Evolutionary conservation across 1,140 invertebrate genomes (phyloP).

Genomic region (Oncopodura yosiiana): DNA sequence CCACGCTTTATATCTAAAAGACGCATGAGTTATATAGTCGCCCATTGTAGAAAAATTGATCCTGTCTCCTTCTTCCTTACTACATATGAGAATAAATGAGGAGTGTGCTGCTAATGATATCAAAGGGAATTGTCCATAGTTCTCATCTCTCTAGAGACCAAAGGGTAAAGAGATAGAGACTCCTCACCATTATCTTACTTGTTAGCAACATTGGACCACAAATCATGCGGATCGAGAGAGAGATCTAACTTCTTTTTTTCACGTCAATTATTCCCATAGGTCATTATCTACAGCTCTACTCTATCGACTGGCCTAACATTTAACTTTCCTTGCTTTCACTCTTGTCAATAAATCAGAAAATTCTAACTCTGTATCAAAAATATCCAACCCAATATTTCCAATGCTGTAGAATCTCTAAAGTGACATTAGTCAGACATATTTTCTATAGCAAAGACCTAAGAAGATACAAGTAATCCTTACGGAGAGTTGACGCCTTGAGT

Average conservation of each 20-base stretch:
- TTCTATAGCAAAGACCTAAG: too few relatives aligned
- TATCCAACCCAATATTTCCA: too few relatives aligned
- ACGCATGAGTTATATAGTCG: too few relatives aligned
- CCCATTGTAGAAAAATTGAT: too few relatives aligned
- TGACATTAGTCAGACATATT: too few relatives aligned
- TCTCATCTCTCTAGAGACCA: background rate
- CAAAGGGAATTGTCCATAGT: constrained; percentile 26
- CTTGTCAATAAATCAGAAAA: background rate
- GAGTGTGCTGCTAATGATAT: constrained; percentile 32
- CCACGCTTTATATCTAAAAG: background rate
- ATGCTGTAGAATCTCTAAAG: too few relatives aligned
- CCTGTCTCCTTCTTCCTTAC: too few relatives aligned
- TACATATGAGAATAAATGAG: constrained; percentile 28
- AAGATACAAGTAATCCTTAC: too few relatives aligned
- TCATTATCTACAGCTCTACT: constrained; percentile 29
- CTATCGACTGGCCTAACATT: constrained; percentile 29
- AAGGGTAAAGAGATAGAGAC: background rate
- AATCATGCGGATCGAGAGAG: constrained; percentile 22
- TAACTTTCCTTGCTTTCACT: constrained; percentile 12
- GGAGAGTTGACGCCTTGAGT: too few relatives aligned
- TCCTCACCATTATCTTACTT: constrained; percentile 8
- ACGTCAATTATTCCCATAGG: constrained; percentile 33
- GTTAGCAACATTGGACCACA: constrained; percentile 12
- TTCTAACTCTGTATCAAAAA: too few relatives aligned
- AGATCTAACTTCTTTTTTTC: constrained; percentile 12